Evolutionary conservation across 2,888 invertebrate species (phyloP), one percentile per base, ranked within the genome.

Genomic region (Eupithecia subumbrata): DNA sequence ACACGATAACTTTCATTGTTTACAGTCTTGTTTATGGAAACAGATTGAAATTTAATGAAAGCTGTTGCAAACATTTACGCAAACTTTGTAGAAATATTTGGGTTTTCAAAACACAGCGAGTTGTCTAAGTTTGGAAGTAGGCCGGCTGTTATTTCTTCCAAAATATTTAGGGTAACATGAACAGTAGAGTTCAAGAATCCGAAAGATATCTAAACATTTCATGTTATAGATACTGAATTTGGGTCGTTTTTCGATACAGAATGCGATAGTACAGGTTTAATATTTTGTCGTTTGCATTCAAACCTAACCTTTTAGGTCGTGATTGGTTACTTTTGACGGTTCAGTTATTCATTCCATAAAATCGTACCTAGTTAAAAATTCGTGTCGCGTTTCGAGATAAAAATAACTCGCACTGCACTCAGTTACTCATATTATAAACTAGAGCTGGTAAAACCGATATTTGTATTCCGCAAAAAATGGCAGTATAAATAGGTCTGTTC

Each of bases 1-100:
- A 72, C 79, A 79, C 76, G 78, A 81, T 77, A 77, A 74, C 14
- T 77, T 66, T 77, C 60, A 77, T 77, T 77, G 74, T 74, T 76
- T 74, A 76, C 68, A 71, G 67, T 71, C 71, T 48, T 34, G 71
- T 73, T 76, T 76, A 68, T 72, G 22, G 37, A 30, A 67, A 67
- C 64, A 37, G 43, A 40, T 74, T 69, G 16, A 69, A 72, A 67
- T 64, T 34, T 63, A 70, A 68, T 67, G 22, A 72, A 56, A 72
- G 34, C 18, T 45, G 9, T 69, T 71, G 70, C 60, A 63, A 70
- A 67, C 67, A 70, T 71, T 71, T 69, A 63, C 22, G 64, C 37
- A 63, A 73, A 68, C 18, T 40, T 70, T 45, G 30, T n/a, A 25
- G 60, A 76, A 76, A 76, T 73, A 76, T 76, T 76, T 73, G 11